Conservation (phyloP, 2,113 vertebrate genomes). For the Azemiops feae region DNA sequence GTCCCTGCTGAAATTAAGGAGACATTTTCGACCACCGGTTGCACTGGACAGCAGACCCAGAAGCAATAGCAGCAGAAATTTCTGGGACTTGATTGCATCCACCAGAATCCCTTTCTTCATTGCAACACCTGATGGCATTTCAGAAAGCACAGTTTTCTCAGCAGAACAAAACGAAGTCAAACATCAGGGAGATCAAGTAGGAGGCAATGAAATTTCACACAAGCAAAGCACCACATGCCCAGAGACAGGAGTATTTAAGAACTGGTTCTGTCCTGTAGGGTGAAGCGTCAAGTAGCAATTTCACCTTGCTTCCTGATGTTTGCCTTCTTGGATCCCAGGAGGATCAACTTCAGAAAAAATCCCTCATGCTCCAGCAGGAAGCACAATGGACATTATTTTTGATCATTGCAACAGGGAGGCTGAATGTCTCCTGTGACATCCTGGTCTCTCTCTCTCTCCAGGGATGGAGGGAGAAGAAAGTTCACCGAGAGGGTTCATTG, state of each 20-base stretch:
- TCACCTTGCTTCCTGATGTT: background rate
- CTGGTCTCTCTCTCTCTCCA: background rate
- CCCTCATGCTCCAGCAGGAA: background rate
- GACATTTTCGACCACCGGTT: no score
- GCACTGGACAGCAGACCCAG: no score
- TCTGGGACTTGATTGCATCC: no score
- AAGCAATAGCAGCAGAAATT: no score
- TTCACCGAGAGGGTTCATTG: background rate
- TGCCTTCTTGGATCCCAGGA: background rate
- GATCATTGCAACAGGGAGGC: background rate
- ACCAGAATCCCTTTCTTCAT: no score
- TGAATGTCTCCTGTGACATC: background rate
- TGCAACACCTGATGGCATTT: no score
- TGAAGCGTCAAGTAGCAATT: background rate
- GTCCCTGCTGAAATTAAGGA: no score
- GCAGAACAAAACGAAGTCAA: background rate
- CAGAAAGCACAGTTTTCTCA: no score
- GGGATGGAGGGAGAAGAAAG: background rate
- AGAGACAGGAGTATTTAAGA: background rate
- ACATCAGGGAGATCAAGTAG: no score
- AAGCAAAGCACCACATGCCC: background rate
- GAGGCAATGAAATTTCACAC: background rate
- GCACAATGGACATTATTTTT: background rate
- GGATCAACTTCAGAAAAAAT: background rate
- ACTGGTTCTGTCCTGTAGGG: background rate